These are phyloP conservation scores for Teinopalpus imperialis DNA, from an alignment of 2,888 invertebrate species.

Conservation along the genomic window DNA sequence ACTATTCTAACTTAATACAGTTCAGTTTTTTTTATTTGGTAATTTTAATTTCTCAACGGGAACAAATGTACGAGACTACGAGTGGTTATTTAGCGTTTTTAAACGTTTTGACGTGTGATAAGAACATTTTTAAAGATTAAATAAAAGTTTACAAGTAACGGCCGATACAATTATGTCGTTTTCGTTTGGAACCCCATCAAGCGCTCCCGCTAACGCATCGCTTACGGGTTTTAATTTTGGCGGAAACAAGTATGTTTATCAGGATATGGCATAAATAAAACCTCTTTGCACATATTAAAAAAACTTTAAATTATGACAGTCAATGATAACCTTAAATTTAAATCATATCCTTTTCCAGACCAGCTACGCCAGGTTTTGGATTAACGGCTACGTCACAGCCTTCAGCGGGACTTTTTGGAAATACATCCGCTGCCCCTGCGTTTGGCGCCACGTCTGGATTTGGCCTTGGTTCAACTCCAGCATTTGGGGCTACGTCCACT, in stretches of 20 bases:
- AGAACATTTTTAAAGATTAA: too few relatives aligned
- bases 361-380: slow-evolving; percentile 60
- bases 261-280: slow-evolving; percentile 7
- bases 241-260: slow-evolving; percentile 63
- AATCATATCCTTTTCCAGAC: slow-evolving; percentile 42
- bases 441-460: slow-evolving; percentile 43
- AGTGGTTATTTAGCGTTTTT: too few relatives aligned
- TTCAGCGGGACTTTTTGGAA: slow-evolving; percentile 59
- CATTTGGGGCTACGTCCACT: slow-evolving; percentile 35
- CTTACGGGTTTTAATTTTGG: slow-evolving; percentile 69
- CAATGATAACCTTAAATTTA: slow-evolving; percentile 37
- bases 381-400: slow-evolving; percentile 51
- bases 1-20: too few relatives aligned
- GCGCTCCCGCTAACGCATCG: slow-evolving; percentile 68
- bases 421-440: slow-evolving; percentile 41
- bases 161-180: slow-evolving; percentile 54
- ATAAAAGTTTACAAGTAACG: neutral
- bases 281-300: neutral
- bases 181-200: slow-evolving; percentile 72
- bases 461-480: slow-evolving; percentile 30
- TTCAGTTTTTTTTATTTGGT: too few relatives aligned
- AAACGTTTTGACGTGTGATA: too few relatives aligned
- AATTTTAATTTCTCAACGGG: too few relatives aligned
- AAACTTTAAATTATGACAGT: slow-evolving; percentile 7
- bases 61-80: too few relatives aligned